Conservation (phyloP, 2,797 vertebrate genomes). For the Pseudochromis fuscus region DNA sequence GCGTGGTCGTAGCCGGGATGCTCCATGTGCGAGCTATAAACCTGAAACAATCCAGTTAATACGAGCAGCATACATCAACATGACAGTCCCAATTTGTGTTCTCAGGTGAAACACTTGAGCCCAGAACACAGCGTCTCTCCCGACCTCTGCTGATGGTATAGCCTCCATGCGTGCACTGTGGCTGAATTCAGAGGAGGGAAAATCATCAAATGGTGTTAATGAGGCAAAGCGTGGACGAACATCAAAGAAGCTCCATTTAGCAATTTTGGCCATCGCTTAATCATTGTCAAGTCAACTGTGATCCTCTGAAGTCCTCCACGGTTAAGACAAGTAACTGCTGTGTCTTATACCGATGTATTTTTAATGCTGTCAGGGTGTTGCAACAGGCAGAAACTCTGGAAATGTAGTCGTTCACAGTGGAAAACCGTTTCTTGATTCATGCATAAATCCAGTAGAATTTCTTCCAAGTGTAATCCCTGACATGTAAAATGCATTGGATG, state of each 20-base stretch:
- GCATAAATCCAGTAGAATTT: background rate
- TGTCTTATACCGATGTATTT: background rate
- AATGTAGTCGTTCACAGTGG: background rate
- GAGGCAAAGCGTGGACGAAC: conserved; percentile 15
- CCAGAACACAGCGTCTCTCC: conserved; percentile 5
- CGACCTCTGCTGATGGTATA: conserved; percentile 38
- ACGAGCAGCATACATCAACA: conserved; percentile 43
- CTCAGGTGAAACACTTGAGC: conserved; percentile 30
- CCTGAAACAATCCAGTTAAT: conserved; percentile 35
- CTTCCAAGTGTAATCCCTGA: background rate
- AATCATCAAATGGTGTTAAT: conserved; percentile 30
- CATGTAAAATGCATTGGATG: background rate
- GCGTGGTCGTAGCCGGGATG: background rate
- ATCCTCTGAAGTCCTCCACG: background rate
- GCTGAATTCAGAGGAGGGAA: conserved; percentile 8
- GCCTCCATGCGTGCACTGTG: conserved; percentile 3
- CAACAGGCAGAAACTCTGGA: conserved; percentile 11
- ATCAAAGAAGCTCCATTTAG: conserved; percentile 22
- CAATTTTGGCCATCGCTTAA: conserved; percentile 5
- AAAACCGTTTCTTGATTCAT: background rate
- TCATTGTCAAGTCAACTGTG: conserved; percentile 12
- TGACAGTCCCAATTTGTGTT: conserved; percentile 41
- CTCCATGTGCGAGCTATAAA: conserved; percentile 36
- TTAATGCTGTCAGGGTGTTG: conserved; percentile 1
- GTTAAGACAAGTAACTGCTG: conserved; percentile 3